Evolutionary conservation across 1,140 invertebrate species (phyloP), one percentile per base, ranked within the genome.

Genomic region (Druon quercuslanigerum): DNA sequence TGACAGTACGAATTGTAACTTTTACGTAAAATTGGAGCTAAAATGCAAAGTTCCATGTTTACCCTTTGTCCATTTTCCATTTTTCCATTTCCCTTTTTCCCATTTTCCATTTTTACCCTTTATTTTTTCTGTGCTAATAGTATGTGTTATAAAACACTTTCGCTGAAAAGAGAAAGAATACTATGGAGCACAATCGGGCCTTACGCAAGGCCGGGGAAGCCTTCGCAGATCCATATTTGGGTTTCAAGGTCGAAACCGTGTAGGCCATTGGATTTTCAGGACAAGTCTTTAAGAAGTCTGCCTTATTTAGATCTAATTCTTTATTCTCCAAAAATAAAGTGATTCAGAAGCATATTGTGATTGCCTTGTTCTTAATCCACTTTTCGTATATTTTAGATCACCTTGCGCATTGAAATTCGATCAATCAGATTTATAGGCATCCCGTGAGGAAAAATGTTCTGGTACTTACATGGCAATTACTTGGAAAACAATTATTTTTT

Each of bases 251-350:
- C 85, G 82, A 80, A 77, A 46, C 77, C 74, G 79, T 83, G 82
- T 81, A 81, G 86, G 84, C 86, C 85, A 86, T 82, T 85, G 81
- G 85, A 83, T 86, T 85, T 87, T 79, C 80, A 86, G 85, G 85
- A 85, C 86, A 85, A 75, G 73, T 80, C 74, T 76, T 79, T 80
- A 81, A 81, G 79, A 66, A 33, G 57, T 77, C 78, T 46, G 77
- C 82, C 82, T 81, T 85, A 80, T 83, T 79, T 80, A 83, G 83
- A 76, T 82, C 80, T 83, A 81, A 83, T 81, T 82, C 81, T 79
- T 79, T 75, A 72, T 75, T 75, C 57, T 72, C 66, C 72, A 60
- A 81, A 79, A 79, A 75, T 77, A 76, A 79, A 82, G 80, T 72
- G 60, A 71, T 73, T 71, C 72, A 20, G 73, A 71, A 50, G 75